Evolutionary conservation across 2,888 invertebrate species (phyloP).

Genomic region (Hybos culiciformis): DNA sequence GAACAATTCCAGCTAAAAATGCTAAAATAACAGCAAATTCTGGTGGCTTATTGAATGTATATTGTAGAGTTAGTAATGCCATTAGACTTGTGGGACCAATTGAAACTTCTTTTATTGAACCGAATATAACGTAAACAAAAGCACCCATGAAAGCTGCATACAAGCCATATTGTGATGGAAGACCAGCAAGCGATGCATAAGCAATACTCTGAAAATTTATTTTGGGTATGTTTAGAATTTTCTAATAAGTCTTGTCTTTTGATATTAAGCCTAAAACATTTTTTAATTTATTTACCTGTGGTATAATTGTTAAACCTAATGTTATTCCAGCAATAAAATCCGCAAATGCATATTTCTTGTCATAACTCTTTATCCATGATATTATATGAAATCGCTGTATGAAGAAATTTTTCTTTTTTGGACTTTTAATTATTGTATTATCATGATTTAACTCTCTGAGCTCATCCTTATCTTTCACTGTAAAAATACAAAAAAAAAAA

Average conservation of each 20-base stretch:
- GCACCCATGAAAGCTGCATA: conserved; percentile 85
- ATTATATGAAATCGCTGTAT: conserved; percentile 44
- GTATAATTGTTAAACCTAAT: conserved; percentile 80
- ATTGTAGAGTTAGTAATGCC: conserved; percentile 70
- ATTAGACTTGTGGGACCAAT: conserved; percentile 91
- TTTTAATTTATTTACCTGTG: conserved; percentile 52
- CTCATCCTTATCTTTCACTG: no score
- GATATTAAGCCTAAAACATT: neutral
- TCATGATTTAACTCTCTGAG: no score
- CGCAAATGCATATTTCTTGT: conserved; percentile 50
- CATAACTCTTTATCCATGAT: conserved; percentile 56
- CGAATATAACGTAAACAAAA: conserved; percentile 75
- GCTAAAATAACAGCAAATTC: conserved; percentile 63
- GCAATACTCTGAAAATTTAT: no score
- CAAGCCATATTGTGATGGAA: conserved; percentile 80
- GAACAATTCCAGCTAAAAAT: conserved; percentile 64
- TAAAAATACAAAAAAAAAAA: no score
- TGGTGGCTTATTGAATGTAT: conserved; percentile 51
- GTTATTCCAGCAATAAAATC: conserved; percentile 83
- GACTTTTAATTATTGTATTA: no score
- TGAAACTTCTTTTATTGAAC: conserved; percentile 74
- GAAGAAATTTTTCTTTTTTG: no score
- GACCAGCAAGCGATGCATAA: conserved; percentile 69
- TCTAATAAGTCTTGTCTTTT: no score
- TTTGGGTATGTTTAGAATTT: no score